Conservation (phyloP, 2,797 vertebrate genomes). For the Hafferia zeledoni region DNA sequence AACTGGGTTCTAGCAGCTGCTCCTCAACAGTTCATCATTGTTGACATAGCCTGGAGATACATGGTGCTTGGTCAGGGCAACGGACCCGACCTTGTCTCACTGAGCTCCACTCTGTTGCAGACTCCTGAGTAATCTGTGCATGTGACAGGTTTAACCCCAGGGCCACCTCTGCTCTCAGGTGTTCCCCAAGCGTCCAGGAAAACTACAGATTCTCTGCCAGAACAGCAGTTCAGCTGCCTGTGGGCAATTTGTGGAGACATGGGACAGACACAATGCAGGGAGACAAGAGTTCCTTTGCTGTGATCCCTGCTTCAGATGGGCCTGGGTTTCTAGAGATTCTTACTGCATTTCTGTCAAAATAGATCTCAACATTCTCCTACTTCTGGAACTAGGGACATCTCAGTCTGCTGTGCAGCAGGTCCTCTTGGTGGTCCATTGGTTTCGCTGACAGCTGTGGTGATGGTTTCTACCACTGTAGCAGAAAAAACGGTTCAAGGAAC, state of each 20-base stretch:
- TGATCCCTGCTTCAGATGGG: not conserved
- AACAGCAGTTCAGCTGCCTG: not conserved
- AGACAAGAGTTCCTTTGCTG: not conserved
- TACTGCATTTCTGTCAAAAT: not conserved
- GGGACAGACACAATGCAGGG: not conserved
- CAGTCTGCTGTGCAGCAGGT: not conserved
- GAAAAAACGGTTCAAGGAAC: not conserved
- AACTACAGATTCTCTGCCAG: not conserved
- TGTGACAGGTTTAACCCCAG: not conserved
- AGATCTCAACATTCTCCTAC: not conserved
- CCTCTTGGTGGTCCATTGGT: rapidly evolving
- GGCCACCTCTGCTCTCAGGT: not conserved
- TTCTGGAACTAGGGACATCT: not conserved
- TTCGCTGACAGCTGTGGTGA: not conserved
- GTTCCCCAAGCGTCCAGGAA: not conserved
- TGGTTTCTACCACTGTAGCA: not conserved
- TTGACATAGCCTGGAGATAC: not conserved
- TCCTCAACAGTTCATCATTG: not conserved
- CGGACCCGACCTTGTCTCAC: rapidly evolving
- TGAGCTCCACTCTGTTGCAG: not conserved
- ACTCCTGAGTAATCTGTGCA: not conserved
- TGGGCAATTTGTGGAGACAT: not conserved
- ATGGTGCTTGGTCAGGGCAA: not conserved
- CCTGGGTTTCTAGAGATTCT: not conserved
- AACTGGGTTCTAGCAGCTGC: not conserved